Conservation (phyloP, 2,888 invertebrate genomes). For the Congeria kusceri region DNA sequence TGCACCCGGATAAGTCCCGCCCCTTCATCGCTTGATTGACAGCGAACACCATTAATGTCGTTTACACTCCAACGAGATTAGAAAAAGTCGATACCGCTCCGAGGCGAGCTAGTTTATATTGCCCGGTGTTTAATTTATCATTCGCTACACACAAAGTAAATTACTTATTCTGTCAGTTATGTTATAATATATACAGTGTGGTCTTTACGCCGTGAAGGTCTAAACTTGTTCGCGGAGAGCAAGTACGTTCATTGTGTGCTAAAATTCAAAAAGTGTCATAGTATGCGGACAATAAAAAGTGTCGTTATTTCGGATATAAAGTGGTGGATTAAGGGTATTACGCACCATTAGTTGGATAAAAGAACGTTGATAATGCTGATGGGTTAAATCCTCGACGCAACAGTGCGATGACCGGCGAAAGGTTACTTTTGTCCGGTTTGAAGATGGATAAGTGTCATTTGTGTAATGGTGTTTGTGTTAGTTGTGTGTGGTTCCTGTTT, state of each 20-base stretch:
- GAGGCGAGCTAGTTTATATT: slow-evolving; percentile 43
- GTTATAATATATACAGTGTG: slow-evolving; percentile 60
- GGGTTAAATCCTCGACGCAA: no score
- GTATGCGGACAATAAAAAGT: not conserved
- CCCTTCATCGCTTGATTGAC: slow-evolving; percentile 55
- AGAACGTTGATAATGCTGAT: no score
- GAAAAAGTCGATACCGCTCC: slow-evolving; percentile 38
- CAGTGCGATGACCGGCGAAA: no score
- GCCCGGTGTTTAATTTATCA: slow-evolving; percentile 65
- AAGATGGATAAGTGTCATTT: slow-evolving; percentile 1
- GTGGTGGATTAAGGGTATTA: slow-evolving; percentile 18
- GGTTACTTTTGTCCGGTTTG: no score
- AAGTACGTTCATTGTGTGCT: no score
- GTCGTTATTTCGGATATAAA: not conserved
- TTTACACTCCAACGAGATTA: slow-evolving; percentile 50
- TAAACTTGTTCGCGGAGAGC: slow-evolving; percentile 7
- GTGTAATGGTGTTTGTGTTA: no score
- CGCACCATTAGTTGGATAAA: no score
- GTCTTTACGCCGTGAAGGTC: slow-evolving; percentile 29
- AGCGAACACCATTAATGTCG: slow-evolving; percentile 50
- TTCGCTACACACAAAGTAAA: slow-evolving; percentile 62
- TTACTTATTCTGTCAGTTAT: slow-evolving; percentile 59
- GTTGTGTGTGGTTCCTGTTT: no score
- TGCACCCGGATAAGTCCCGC: slow-evolving; percentile 43
- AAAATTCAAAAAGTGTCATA: slow-evolving; percentile 1